Conservation (phyloP, 35 echinoderm and acorn worm genomes). For the Apostichopus californicus region DNA sequence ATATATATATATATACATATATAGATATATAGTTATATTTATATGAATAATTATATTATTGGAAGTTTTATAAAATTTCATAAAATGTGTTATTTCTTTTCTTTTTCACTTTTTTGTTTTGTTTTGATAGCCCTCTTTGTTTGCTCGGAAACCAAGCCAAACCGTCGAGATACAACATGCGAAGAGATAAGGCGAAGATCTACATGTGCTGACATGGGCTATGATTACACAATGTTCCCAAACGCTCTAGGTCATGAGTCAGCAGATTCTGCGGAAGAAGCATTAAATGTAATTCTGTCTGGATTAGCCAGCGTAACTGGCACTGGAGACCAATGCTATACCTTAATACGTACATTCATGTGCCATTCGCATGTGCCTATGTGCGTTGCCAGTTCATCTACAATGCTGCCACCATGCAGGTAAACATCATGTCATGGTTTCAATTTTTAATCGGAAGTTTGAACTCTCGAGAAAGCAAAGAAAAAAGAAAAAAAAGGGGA, state of each 20-base stretch:
- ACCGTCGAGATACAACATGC: background rate
- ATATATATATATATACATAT: no score
- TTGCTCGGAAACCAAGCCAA: slow-evolving; percentile 9
- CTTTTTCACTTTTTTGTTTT: background rate
- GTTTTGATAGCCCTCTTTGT: background rate
- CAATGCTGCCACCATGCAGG: slow-evolving; percentile 19
- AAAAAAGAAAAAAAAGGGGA: no score
- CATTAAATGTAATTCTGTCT: background rate
- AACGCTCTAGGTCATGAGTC: slow-evolving; percentile 22
- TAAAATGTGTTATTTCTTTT: background rate
- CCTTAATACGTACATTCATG: slow-evolving; percentile 23
- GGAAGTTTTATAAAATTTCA: no score
- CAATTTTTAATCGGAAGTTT: no score
- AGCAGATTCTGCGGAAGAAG: background rate
- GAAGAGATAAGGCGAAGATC: background rate
- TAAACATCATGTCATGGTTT: background rate
- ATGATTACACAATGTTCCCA: slow-evolving; percentile 22
- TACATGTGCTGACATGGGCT: slow-evolving; percentile 13
- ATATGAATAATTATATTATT: no score
- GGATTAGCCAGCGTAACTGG: slow-evolving; percentile 46
- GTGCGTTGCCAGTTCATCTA: background rate
- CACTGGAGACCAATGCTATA: slow-evolving; percentile 41
- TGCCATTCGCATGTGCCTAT: background rate
- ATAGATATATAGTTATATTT: no score
- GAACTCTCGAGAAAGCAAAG: no score